Percentiles rank a stretch among this genome's conserved stretches.
These are phyloP conservation scores for Rhynchomys soricoides DNA, from an alignment of 2,113 vertebrate genomes.

Conservation along the genomic window DNA sequence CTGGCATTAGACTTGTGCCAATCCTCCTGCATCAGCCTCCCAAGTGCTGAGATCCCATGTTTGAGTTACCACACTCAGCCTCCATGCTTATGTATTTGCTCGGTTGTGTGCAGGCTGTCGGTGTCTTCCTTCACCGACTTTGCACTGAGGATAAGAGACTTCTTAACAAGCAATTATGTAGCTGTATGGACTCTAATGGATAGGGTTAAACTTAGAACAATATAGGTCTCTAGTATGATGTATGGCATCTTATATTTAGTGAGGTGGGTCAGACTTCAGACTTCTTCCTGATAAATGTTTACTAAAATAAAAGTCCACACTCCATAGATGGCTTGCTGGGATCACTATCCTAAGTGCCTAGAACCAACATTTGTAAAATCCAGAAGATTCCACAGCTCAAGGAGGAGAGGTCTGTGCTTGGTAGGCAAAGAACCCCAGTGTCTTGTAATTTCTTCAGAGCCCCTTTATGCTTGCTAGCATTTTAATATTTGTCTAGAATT, in stretches of 20 bases:
- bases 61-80: neutral
- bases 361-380: constrained; percentile 36
- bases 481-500: neutral
- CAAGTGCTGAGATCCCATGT: neutral
- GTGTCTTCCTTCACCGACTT: neutral
- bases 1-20: neutral
- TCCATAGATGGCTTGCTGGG: neutral
- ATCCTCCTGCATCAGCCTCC: neutral
- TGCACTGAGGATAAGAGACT: neutral
- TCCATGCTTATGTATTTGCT: neutral
- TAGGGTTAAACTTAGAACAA: neutral
- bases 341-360: neutral
- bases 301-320: neutral
- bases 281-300: constrained; percentile 29
- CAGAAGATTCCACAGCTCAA: constrained; percentile 3
- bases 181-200: neutral
- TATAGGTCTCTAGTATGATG: neutral
- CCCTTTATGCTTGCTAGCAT: neutral
- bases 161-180: neutral
- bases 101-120: neutral
- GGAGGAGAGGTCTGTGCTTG: neutral
- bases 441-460: neutral
- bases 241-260: neutral
- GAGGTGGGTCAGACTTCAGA: neutral
- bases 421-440: neutral